phyloP scores from a whole-genome alignment of 1,140 invertebrate species.

The Heliconius hewitsoni region DNA sequence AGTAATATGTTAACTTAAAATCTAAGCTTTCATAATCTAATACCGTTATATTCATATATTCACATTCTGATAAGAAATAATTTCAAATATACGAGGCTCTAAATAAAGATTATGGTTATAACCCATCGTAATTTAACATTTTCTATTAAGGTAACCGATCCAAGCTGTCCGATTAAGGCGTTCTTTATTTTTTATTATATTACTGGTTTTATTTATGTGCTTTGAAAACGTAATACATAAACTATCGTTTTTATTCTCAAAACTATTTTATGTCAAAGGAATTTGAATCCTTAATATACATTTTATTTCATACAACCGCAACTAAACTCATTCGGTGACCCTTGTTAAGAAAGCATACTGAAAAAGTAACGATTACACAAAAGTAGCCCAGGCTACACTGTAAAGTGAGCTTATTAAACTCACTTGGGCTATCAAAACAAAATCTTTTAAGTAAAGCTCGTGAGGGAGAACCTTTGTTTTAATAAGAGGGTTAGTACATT shows the following conservation, averaged over 20 bases:
- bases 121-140: constrained; percentile 36
- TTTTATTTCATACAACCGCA: background rate
- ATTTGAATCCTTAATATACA: background rate
- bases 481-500: constrained; percentile 52
- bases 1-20: no score
- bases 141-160: constrained; percentile 20
- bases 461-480: constrained; percentile 52
- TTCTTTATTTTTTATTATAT: constrained; percentile 16
- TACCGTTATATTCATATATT: constrained; percentile 37
- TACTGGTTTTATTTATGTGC: background rate
- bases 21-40: background rate
- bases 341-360: constrained; percentile 44
- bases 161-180: background rate
- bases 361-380: constrained; percentile 43
- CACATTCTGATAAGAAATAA: constrained; percentile 29
- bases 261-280: background rate
- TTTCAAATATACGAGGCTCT: constrained; percentile 33
- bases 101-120: constrained; percentile 36
- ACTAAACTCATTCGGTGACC: constrained; percentile 25
- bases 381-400: constrained; percentile 40
- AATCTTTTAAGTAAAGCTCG: constrained; percentile 45
- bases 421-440: constrained; percentile 42
- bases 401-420: constrained; percentile 53
- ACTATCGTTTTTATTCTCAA: background rate
- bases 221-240: background rate